phyloP scores from a whole-genome alignment of 2,888 invertebrate genomes.

The Octodonta nipae region DNA sequence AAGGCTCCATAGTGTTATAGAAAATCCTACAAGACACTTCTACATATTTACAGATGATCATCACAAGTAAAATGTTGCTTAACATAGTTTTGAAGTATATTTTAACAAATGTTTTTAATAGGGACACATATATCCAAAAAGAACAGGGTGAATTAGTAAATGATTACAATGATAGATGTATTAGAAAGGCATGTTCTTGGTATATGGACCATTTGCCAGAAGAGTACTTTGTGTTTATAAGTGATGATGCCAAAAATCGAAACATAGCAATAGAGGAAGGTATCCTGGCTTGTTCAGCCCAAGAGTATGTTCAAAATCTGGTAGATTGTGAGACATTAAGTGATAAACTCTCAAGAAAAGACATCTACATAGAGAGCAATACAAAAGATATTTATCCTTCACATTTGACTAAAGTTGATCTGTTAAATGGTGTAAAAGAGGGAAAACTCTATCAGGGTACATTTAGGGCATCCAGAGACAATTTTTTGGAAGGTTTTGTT shows the following conservation, averaged over 20 bases:
- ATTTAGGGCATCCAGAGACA: slow-evolving; percentile 78
- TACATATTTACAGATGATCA: slow-evolving; percentile 94
- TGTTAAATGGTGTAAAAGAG: slow-evolving; percentile 66
- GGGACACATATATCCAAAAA: slow-evolving; percentile 78
- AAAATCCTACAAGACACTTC: slow-evolving; percentile 65
- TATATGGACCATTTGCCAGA: slow-evolving; percentile 59
- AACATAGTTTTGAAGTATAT: not conserved
- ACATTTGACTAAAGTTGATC: slow-evolving; percentile 63
- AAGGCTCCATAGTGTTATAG: slow-evolving; percentile 69
- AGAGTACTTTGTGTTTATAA: slow-evolving; percentile 60
- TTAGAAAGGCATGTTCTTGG: slow-evolving; percentile 69
- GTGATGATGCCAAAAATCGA: slow-evolving; percentile 71
- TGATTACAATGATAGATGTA: slow-evolving; percentile 85
- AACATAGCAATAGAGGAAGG: slow-evolving; percentile 56
- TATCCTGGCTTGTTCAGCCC: slow-evolving; percentile 47
- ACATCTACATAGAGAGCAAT: slow-evolving; percentile 44
- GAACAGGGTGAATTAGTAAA: slow-evolving; percentile 70
- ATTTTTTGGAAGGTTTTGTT: slow-evolving; percentile 84
- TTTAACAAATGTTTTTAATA: slow-evolving; percentile 30
- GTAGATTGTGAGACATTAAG: slow-evolving; percentile 49
- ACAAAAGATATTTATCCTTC: slow-evolving; percentile 67
- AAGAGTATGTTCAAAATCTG: slow-evolving; percentile 57
- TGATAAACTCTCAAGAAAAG: slow-evolving; percentile 68
- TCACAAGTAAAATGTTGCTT: slow-evolving; percentile 60
- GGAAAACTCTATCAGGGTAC: slow-evolving; percentile 68